These are phyloP conservation scores for Amphimallon solstitiale DNA, from an alignment of 2,888 invertebrate genomes.

Conservation along the genomic window DNA sequence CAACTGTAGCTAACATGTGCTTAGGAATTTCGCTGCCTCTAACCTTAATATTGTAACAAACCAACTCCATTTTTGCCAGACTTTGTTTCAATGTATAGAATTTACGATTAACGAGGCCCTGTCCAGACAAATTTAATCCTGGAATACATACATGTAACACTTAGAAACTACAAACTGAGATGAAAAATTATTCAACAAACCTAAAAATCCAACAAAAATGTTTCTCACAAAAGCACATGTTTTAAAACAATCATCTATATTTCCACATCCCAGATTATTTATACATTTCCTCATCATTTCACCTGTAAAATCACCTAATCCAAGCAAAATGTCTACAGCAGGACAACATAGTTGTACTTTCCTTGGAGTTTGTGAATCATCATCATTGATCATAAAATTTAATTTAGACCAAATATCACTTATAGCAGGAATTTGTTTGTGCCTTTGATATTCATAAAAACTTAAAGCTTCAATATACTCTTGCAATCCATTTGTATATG, in stretches of 20 bases:
- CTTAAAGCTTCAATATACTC: constrained; percentile 90
- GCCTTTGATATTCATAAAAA: constrained; percentile 76
- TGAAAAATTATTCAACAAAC: constrained; percentile 55
- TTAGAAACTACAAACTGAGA: constrained; percentile 39
- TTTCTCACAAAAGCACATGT: constrained; percentile 78
- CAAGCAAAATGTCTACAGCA: constrained; percentile 74
- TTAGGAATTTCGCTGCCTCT: constrained; percentile 84
- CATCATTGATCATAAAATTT: constrained; percentile 12
- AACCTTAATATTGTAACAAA: constrained; percentile 82
- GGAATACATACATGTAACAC: constrained; percentile 57
- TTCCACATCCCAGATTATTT: constrained; percentile 80
- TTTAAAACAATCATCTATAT: constrained; percentile 76
- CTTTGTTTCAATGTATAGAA: constrained; percentile 77
- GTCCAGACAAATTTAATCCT: constrained; percentile 64
- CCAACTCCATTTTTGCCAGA: constrained; percentile 83
- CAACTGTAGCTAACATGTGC: constrained; percentile 70
- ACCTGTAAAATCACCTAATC: constrained; percentile 87
- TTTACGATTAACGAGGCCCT: constrained; percentile 77
- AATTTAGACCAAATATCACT: constrained; percentile 22
- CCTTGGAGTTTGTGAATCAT: constrained; percentile 39
- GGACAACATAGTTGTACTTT: constrained; percentile 57
- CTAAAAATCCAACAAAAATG: constrained; percentile 72
- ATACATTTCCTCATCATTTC: constrained; percentile 92
- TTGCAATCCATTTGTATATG: constrained; percentile 76
- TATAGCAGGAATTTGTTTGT: constrained; percentile 55